Percentiles rank a stretch among this genome's conserved stretches.
Conservation (phyloP, 2,888 invertebrate species). For the Aleiodes alternator region DNA sequence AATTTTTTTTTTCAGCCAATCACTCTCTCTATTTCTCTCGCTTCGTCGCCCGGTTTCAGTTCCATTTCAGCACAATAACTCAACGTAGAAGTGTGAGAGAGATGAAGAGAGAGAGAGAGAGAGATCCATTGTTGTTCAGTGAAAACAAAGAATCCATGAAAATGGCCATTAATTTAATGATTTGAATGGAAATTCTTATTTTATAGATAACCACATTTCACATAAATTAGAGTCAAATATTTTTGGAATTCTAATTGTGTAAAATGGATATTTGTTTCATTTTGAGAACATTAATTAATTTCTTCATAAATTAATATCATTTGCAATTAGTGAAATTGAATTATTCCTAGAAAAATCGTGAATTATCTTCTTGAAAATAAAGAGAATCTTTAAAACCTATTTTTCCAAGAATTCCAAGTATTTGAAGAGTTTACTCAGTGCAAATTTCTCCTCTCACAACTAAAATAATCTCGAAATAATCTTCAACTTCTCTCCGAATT, state of each 20-base stretch:
- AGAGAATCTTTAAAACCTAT: too few species aligned
- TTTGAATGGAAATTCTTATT: slow-evolving; percentile 73
- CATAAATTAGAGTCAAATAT: slow-evolving; percentile 63
- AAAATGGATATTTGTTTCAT: neutral
- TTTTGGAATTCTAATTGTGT: slow-evolving; percentile 20
- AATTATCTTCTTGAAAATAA: too few species aligned
- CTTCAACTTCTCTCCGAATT: neutral
- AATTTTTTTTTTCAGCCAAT: slow-evolving; percentile 26
- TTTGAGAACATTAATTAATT: too few species aligned
- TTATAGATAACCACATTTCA: slow-evolving; percentile 68
- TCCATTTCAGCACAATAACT: slow-evolving; percentile 67
- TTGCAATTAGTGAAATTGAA: too few species aligned
- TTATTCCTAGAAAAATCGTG: too few species aligned
- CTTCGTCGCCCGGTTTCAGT: slow-evolving; percentile 46
- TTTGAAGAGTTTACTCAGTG: neutral
- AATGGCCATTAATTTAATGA: slow-evolving; percentile 71
- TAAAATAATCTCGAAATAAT: too few species aligned
- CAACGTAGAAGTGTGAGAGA: slow-evolving; percentile 48
- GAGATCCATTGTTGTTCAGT: slow-evolving; percentile 60
- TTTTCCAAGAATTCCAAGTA: slow-evolving; percentile 2
- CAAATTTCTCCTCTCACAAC: too few species aligned
- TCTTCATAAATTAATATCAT: too few species aligned
- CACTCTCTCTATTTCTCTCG: slow-evolving; percentile 31
- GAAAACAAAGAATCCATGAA: slow-evolving; percentile 71
- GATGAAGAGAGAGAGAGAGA: slow-evolving; percentile 8